Conservation (phyloP, 2,888 invertebrate species). For the Drosophila demipolita region DNA sequence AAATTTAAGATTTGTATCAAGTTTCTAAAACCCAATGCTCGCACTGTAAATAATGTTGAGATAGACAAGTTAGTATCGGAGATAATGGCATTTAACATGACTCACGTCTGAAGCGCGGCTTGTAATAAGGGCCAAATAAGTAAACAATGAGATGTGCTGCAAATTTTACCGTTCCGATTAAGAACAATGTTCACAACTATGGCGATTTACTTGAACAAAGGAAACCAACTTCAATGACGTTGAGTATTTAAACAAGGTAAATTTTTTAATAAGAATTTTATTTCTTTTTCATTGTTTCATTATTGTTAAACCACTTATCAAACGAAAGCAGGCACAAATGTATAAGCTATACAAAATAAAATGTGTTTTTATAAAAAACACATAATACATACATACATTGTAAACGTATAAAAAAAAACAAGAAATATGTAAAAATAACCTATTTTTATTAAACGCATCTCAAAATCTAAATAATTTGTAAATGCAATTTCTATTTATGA, state of each 20-base stretch:
- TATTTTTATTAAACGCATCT: conserved; percentile 1
- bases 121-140: too few species aligned
- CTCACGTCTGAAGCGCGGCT: neutral
- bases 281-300: neutral
- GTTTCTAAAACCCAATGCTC: conserved; percentile 9
- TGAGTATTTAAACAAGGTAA: neutral
- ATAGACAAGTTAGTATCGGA: conserved; percentile 33
- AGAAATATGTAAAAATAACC: neutral
- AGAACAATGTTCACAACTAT: neutral
- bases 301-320: too few species aligned
- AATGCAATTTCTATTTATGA: neutral
- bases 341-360: neutral
- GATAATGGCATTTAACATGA: conserved; percentile 22
- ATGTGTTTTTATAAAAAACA: neutral
- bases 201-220: neutral
- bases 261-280: neutral
- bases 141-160: conserved; percentile 44
- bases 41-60: conserved; percentile 4
- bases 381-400: too few species aligned
- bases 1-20: conserved; percentile 38
- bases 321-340: neutral
- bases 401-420: neutral
- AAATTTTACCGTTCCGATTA: conserved; percentile 14
- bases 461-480: neutral
- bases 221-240: neutral